Conservation (phyloP, 2,888 invertebrate genomes). For the Arenicola marina region DNA sequence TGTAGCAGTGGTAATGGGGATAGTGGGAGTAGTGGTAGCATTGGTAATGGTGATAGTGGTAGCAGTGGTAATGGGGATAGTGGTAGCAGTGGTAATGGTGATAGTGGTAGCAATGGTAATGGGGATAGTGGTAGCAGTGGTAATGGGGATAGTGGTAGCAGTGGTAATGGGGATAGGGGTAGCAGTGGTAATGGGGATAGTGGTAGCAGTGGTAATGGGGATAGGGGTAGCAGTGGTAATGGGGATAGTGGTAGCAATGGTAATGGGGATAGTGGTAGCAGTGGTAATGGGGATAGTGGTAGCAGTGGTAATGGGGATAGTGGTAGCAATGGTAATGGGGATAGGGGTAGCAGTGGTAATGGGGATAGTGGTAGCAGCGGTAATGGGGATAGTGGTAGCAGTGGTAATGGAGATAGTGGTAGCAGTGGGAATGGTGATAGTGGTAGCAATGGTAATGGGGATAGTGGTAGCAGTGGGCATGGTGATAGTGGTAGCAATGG, state of each 20-base stretch:
- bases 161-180: background rate
- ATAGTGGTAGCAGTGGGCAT: background rate
- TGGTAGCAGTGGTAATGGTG: slow-evolving; percentile 11
- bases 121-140: background rate
- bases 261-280: background rate
- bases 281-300: background rate
- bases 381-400: too few relatives aligned
- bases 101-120: slow-evolving; percentile 8
- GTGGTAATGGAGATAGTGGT: too few relatives aligned
- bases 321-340: slow-evolving; percentile 4
- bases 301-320: background rate
- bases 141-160: background rate
- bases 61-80: slow-evolving; percentile 9
- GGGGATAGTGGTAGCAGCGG: too few relatives aligned
- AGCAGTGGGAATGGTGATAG: slow-evolving; percentile 2
- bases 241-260: background rate
- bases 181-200: slow-evolving; percentile 3
- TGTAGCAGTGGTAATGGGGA: too few relatives aligned
- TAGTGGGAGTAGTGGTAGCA: slow-evolving; percentile 4
- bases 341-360: too few relatives aligned
- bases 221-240: too few relatives aligned
- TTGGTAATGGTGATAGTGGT: slow-evolving; percentile 9
- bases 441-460: background rate
- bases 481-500: slow-evolving; percentile 8
- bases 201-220: slow-evolving; percentile 4